Evolutionary conservation across 2,888 invertebrate species (phyloP), one percentile per base, ranked within the genome.

Genomic region (Eustalomyia histrio): DNA sequence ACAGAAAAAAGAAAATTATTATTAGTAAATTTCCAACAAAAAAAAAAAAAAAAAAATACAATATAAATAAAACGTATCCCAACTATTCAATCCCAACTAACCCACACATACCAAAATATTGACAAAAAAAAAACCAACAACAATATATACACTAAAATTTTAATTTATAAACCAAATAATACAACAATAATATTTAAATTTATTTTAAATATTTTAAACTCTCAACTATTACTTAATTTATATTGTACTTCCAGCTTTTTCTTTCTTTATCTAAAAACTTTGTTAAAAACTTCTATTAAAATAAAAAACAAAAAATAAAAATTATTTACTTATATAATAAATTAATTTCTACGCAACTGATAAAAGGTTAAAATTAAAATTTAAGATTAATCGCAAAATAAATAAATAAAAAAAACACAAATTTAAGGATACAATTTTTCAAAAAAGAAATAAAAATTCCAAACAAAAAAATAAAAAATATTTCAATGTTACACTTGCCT

Each of bases 401-500:
- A 60, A 58, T 65, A 39, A 16, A 64, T n/a, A 64, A 76, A 21
- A 55, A 50, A 35, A 29, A 63, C 18, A 35, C 33, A 58, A n/a
- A n/a, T n/a, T n/a, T 52, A 55, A 18, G 50, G 14, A 39, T 55
- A 65, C 35, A 58, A 1, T 29, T 35, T 9, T 50, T 12, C 17
- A 47, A 74, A 73, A 68, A 55, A 55, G 7, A 29, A 24, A 24
- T 24, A 29, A 29, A 29, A 29, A 29, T 57, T 58, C 17, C n/a
- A n/a, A n/a, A n/a, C 60, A 69, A 35, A 65, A 65, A 58, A 60
- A 57, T 53, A 58, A 50, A n/a, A 71, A 80, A 71, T 55, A 78
- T 71, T 78, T 78, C 57, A 81, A 74, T 81, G 76, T 78, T 81
- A 78, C 74, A 81, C 80, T 78, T 81, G 78, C 78, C 67, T 81